These are phyloP conservation scores for Takifugu bimaculatus DNA, from an alignment of 2,113 vertebrate species.

Conservation along the genomic window DNA sequence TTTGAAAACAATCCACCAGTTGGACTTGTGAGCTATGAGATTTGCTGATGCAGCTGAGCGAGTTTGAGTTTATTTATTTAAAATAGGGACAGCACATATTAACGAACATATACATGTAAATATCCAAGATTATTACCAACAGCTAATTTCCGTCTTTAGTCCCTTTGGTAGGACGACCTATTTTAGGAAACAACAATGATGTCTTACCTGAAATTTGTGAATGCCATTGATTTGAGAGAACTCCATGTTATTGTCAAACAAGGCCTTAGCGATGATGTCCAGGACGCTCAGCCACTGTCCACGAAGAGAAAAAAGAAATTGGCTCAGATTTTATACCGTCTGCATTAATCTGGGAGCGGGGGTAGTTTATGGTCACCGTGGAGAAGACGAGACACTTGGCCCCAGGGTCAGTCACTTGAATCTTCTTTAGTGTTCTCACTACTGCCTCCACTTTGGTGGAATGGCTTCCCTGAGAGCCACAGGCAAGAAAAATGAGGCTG, in stretches of 20 bases:
- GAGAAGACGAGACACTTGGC: conserved; percentile 97
- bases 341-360: conserved; percentile 9
- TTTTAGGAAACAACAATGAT: background rate
- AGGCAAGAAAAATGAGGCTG: background rate
- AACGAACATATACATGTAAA: background rate
- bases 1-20: background rate
- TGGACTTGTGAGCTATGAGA: background rate
- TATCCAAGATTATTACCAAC: too few relatives aligned
- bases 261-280: conserved; percentile 97
- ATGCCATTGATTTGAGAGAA: conserved; percentile 96
- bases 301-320: conserved; percentile 8
- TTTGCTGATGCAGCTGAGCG: too few relatives aligned
- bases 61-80: too few relatives aligned
- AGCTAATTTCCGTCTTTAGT: too few relatives aligned
- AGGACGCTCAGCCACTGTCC: conserved; percentile 93
- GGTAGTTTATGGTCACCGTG: conserved; percentile 77
- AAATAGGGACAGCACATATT: too few relatives aligned
- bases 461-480: conserved; percentile 86
- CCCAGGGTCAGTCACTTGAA: conserved; percentile 84
- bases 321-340: conserved; percentile 8
- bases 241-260: conserved; percentile 93
- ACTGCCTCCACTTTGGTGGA: conserved; percentile 99
- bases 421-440: conserved; percentile 91
- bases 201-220: conserved; percentile 91
- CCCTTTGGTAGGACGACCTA: too few relatives aligned